Evolutionary conservation across 2,888 invertebrate species (phyloP).

Genomic region (Drosophila borborema): DNA sequence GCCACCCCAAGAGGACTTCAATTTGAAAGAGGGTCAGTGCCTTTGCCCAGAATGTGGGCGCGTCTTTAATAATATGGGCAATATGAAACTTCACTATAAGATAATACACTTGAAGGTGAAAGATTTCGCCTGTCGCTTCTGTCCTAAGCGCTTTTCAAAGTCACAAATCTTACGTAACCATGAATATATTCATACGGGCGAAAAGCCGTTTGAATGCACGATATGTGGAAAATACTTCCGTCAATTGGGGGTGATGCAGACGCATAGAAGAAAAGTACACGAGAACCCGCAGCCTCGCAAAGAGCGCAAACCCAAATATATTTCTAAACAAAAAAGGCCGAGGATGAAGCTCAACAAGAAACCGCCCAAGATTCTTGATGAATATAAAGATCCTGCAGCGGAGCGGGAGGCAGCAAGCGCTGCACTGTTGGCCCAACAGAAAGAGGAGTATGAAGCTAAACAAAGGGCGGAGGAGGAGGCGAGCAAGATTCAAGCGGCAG

Average conservation of each 20-base stretch:
- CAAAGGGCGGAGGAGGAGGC: slow-evolving; percentile 69
- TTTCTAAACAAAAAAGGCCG: slow-evolving; percentile 37
- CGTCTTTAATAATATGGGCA: slow-evolving; percentile 82
- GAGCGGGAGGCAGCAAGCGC: slow-evolving; percentile 78
- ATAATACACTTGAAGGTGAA: slow-evolving; percentile 83
- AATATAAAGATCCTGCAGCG: slow-evolving; percentile 66
- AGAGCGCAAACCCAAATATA: slow-evolving; percentile 40
- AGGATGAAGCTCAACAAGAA: slow-evolving; percentile 26
- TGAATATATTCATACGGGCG: slow-evolving; percentile 83
- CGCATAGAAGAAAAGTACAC: slow-evolving; percentile 78
- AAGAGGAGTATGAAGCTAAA: slow-evolving; percentile 72
- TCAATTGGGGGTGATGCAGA: slow-evolving; percentile 79
- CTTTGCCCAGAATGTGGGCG: slow-evolving; percentile 82
- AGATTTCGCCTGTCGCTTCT: slow-evolving; percentile 82
- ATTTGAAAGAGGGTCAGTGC: slow-evolving; percentile 82
- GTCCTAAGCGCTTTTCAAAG: slow-evolving; percentile 82
- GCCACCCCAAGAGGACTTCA: slow-evolving; percentile 82
- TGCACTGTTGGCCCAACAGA: slow-evolving; percentile 74
- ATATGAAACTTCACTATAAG: slow-evolving; percentile 81
- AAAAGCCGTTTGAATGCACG: slow-evolving; percentile 81
- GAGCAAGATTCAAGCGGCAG: slow-evolving; percentile 75
- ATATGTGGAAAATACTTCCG: slow-evolving; percentile 80
- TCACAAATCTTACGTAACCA: slow-evolving; percentile 82
- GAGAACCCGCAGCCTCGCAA: slow-evolving; percentile 64
- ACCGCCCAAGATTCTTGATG: slow-evolving; percentile 54